Conservation (phyloP, 2,888 invertebrate species). For the Gerosis bhagava region DNA sequence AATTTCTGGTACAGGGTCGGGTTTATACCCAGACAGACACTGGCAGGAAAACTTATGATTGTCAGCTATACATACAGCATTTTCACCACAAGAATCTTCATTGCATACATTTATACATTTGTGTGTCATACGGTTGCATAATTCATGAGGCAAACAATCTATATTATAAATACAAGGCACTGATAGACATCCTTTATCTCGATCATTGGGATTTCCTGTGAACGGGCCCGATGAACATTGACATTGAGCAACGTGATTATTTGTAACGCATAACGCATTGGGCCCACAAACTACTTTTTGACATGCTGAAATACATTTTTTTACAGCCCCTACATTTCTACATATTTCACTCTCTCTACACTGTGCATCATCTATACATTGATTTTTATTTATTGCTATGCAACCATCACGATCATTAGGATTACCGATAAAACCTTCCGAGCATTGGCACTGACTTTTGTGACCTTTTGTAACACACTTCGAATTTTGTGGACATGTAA, state of each 20-base stretch:
- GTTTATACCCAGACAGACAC: slow-evolving; percentile 91
- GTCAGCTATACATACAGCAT: slow-evolving; percentile 94
- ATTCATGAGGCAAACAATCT: slow-evolving; percentile 90
- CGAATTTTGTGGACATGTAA: slow-evolving; percentile 93
- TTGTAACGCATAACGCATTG: slow-evolving; percentile 93
- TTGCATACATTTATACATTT: slow-evolving; percentile 92
- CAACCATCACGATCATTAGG: slow-evolving; percentile 96
- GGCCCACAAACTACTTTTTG: slow-evolving; percentile 91
- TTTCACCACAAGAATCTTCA: slow-evolving; percentile 91
- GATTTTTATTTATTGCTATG: slow-evolving; percentile 85
- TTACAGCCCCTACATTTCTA: slow-evolving; percentile 80
- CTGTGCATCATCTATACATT: slow-evolving; percentile 90
- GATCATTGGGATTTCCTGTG: slow-evolving; percentile 92
- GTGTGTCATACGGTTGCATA: slow-evolving; percentile 92
- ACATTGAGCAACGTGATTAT: slow-evolving; percentile 94
- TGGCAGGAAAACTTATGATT: slow-evolving; percentile 92
- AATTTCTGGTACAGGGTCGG: slow-evolving; percentile 92
- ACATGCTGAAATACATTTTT: slow-evolving; percentile 90
- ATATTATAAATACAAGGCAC: slow-evolving; percentile 94
- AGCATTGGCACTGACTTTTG: slow-evolving; percentile 91
- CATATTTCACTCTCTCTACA: slow-evolving; percentile 93
- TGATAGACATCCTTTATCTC: slow-evolving; percentile 87
- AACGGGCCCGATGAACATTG: slow-evolving; percentile 94
- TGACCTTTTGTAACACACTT: slow-evolving; percentile 89
- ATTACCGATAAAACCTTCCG: slow-evolving; percentile 92